Evolutionary conservation across 1,140 invertebrate species (phyloP).

Genomic region (Drosophila simulans): DNA sequence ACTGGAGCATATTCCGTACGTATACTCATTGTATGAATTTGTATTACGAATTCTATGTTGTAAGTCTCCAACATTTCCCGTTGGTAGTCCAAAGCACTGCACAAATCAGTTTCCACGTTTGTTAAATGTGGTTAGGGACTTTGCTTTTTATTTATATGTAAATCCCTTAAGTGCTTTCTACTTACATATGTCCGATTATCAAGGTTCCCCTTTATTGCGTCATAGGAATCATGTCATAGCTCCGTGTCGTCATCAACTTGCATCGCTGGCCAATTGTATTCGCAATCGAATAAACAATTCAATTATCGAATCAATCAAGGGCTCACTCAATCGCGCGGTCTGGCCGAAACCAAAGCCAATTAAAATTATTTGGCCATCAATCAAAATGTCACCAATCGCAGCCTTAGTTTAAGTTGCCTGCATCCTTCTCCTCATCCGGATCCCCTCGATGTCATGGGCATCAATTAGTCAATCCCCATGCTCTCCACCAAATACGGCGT

Average conservation of each 20-base stretch:
- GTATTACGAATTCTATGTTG: neutral
- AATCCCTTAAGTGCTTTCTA: too few relatives aligned
- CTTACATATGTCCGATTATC: too few relatives aligned
- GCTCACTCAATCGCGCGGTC: slow-evolving; percentile 26
- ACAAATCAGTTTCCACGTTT: neutral
- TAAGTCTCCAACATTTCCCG: too few relatives aligned
- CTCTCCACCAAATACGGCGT: neutral
- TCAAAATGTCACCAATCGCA: slow-evolving; percentile 61
- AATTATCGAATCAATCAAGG: slow-evolving; percentile 41
- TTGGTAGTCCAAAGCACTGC: too few relatives aligned
- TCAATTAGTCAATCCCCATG: slow-evolving; percentile 35
- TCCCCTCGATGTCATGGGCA: slow-evolving; percentile 7
- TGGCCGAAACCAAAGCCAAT: slow-evolving; percentile 49
- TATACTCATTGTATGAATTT: neutral
- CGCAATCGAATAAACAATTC: slow-evolving; percentile 42
- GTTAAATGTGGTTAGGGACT: too few relatives aligned
- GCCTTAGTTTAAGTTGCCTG: slow-evolving; percentile 5
- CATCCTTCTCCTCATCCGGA: neutral
- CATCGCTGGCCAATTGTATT: slow-evolving; percentile 17
- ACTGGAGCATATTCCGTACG: too few relatives aligned
- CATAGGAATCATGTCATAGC: neutral
- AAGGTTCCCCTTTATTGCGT: too few relatives aligned
- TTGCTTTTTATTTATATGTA: neutral
- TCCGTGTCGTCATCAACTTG: neutral
- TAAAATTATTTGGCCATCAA: slow-evolving; percentile 71